Conservation (phyloP, 37 sponge, comb jelly and placozoan genomes). For the Petrosia ficiformis region DNA sequence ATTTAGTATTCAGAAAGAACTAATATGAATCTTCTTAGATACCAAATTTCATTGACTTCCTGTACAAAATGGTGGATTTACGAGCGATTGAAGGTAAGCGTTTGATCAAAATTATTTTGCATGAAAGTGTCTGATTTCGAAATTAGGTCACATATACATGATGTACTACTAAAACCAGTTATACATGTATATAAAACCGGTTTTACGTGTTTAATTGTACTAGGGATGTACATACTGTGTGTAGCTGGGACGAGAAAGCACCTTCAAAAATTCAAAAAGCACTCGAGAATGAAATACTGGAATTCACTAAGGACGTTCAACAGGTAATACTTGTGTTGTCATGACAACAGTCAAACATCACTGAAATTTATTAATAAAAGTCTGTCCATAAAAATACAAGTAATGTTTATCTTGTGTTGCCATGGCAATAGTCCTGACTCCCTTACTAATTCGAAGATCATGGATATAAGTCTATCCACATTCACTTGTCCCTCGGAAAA, state of each 20-base stretch:
- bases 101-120: background rate
- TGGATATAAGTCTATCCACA: too few species aligned
- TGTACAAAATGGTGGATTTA: too few species aligned
- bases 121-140: background rate
- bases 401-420: background rate
- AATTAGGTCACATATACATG: background rate
- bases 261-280: slow-evolving; percentile 68
- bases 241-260: slow-evolving; percentile 92
- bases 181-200: too few species aligned
- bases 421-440: background rate
- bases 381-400: too few species aligned
- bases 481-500: too few species aligned
- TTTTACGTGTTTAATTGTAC: background rate
- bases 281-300: slow-evolving; percentile 52
- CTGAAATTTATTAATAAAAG: background rate
- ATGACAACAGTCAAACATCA: background rate
- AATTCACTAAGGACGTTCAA: slow-evolving; percentile 54
- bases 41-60: too few species aligned
- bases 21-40: too few species aligned
- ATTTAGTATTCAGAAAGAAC: too few species aligned
- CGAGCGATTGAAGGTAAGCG: too few species aligned
- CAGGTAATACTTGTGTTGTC: slow-evolving; percentile 16
- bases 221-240: slow-evolving; percentile 88
- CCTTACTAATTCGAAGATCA: too few species aligned
- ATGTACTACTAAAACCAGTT: background rate